Evolutionary conservation across 2,113 vertebrate genomes (phyloP), one percentile per base, ranked within the genome.

Genomic region (Nycticryphes semicollaris): DNA sequence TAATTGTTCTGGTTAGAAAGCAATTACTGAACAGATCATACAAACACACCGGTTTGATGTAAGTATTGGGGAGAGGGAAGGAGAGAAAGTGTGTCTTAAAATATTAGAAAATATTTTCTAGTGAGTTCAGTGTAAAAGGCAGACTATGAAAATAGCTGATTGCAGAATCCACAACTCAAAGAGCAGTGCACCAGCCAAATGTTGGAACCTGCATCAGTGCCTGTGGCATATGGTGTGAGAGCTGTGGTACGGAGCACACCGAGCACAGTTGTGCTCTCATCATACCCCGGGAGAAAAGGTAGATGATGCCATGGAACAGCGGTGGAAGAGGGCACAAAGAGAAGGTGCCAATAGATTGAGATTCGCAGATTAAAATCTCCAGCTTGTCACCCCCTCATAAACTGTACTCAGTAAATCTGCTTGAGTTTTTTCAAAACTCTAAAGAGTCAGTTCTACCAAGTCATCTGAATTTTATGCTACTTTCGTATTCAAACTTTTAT

Each of bases 401-500:
- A 39, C 11, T 3, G 4, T 8, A 43, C 48, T 47, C 27, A 12
- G 27, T 53, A 73, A 81, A 59, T 67, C 69, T 67, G 56, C 28
- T 84, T 50, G 37, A 9, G 0, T 73, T 51, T 62, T 90, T 79
- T 54, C 60, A 70, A 53, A 89, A 89, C 87, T 82, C 64, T 60
- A 56, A 78, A 91, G 39, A 39, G 70, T 43, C 45, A 62, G 41
- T 74, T 89, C 84, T 60, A 84, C 69, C 77, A 53, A 87, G 33
- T 82, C 62, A 64, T 87, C 45, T 84, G 84, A 89, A 89, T 96
- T 95, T 95, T 76, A 84, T 82, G 76, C 77, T 79, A 30, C 93
- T 95, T 95, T 73, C 72, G 68, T 95, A 94, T 93, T 82, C 91
- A 91, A 68, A 94, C 89, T 84, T 91, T 37, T 83, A 84, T 75